Percentiles rank a stretch among this genome's conserved stretches.
Evolutionary conservation across 2,888 invertebrate genomes (phyloP).

Genomic region (Drosophila phalerata): DNA sequence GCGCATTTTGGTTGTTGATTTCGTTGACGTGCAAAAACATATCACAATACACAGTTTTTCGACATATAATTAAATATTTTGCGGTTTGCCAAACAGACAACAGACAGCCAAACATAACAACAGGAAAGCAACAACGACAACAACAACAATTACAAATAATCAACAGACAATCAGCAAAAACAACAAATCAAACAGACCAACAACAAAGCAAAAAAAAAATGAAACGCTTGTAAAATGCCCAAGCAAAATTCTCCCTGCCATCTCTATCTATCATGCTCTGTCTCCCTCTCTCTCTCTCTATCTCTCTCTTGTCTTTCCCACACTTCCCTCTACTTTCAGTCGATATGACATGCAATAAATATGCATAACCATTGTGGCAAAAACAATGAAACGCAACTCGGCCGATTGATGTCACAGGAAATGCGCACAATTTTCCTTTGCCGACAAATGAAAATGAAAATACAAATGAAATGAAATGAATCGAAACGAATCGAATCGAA

Average conservation of each 20-base stretch:
- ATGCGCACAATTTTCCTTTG: conserved; percentile 55
- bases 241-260: neutral
- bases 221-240: conserved; percentile 6
- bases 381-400: conserved; percentile 58
- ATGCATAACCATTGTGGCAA: conserved; percentile 50
- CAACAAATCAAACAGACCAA: conserved; percentile 25
- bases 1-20: conserved; percentile 8
- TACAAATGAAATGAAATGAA: conserved; percentile 32
- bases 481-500: conserved; percentile 27
- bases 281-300: neutral
- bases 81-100: conserved; percentile 54
- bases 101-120: conserved; percentile 41
- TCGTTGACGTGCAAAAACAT: conserved; percentile 19
- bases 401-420: conserved; percentile 66
- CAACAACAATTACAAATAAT: conserved; percentile 25
- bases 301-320: neutral
- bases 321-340: neutral
- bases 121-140: neutral
- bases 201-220: neutral
- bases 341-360: conserved; percentile 36
- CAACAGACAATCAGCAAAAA: conserved; percentile 15
- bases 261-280: neutral
- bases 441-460: conserved; percentile 38
- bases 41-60: conserved; percentile 60
- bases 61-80: conserved; percentile 77